Conservation (phyloP, 2,113 vertebrate genomes). For the Salvator merianae region DNA sequence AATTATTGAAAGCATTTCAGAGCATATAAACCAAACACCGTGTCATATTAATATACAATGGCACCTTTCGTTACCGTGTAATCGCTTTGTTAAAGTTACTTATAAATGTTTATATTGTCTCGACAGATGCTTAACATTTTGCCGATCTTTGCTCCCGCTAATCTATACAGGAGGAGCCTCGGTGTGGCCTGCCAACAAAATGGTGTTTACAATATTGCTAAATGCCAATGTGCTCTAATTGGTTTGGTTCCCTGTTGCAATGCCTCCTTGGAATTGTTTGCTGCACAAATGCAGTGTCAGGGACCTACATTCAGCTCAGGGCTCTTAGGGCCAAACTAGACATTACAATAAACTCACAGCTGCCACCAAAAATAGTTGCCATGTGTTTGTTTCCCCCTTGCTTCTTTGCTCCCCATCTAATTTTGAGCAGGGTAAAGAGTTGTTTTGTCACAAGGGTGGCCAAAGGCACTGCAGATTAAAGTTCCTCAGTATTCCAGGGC, state of each 20-base stretch:
- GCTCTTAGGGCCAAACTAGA: background rate
- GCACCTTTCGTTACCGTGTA: constrained; percentile 71
- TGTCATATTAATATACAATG: constrained; percentile 70
- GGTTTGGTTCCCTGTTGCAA: constrained; percentile 54
- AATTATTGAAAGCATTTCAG: constrained; percentile 64
- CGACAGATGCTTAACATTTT: constrained; percentile 80
- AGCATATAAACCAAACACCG: constrained; percentile 60
- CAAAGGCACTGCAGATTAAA: too few relatives aligned
- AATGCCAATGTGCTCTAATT: constrained; percentile 69
- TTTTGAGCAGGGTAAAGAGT: background rate
- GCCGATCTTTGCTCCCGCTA: constrained; percentile 69
- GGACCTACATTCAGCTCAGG: background rate
- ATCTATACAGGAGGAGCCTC: constrained; percentile 68
- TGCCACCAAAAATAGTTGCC: background rate
- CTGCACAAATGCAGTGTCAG: background rate
- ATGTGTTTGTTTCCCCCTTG: too few relatives aligned
- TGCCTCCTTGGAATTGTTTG: constrained; percentile 29
- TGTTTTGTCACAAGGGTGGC: too few relatives aligned
- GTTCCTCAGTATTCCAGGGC: too few relatives aligned
- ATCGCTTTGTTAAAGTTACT: constrained; percentile 78
- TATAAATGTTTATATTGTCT: constrained; percentile 74
- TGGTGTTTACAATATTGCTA: constrained; percentile 77
- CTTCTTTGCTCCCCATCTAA: background rate
- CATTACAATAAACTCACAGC: background rate
- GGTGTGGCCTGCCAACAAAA: constrained; percentile 73